These are phyloP conservation scores for Pentalonia nigronervosa DNA, from an alignment of 1,140 invertebrate genomes.

Conservation along the genomic window DNA sequence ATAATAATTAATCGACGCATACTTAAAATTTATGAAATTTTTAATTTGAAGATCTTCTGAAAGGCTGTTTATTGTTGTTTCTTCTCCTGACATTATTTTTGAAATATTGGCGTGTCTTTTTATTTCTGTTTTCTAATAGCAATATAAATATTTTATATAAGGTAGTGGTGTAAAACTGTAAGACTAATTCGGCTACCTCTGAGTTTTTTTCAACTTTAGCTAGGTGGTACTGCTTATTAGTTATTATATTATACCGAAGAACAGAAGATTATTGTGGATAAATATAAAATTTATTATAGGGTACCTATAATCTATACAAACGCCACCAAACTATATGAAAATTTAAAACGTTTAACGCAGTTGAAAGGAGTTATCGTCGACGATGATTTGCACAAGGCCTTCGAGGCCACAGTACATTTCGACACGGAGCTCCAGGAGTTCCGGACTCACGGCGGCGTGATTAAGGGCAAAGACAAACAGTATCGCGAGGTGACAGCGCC, in stretches of 20 bases:
- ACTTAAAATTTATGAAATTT: too few relatives aligned
- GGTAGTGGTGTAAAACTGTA: too few relatives aligned
- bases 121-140: too few relatives aligned
- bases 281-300: not conserved
- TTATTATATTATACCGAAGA: not conserved
- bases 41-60: too few relatives aligned
- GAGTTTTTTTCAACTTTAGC: not conserved
- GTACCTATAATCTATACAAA: not conserved
- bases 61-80: too few relatives aligned
- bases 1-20: too few relatives aligned
- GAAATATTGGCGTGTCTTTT: too few relatives aligned
- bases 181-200: not conserved
- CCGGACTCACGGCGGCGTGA: slow-evolving; percentile 83
- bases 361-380: slow-evolving; percentile 88
- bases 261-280: not conserved
- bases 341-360: slow-evolving; percentile 67
- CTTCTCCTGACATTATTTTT: too few relatives aligned
- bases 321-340: not conserved
- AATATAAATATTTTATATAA: too few relatives aligned
- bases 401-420: slow-evolving; percentile 85
- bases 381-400: slow-evolving; percentile 75
- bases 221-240: not conserved
- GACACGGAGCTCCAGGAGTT: slow-evolving; percentile 89
- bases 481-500: slow-evolving; percentile 78
- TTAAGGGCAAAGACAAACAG: slow-evolving; percentile 68